Evolutionary conservation across 2,888 invertebrate genomes (phyloP).

Genomic region (Stegophylla sp.): DNA sequence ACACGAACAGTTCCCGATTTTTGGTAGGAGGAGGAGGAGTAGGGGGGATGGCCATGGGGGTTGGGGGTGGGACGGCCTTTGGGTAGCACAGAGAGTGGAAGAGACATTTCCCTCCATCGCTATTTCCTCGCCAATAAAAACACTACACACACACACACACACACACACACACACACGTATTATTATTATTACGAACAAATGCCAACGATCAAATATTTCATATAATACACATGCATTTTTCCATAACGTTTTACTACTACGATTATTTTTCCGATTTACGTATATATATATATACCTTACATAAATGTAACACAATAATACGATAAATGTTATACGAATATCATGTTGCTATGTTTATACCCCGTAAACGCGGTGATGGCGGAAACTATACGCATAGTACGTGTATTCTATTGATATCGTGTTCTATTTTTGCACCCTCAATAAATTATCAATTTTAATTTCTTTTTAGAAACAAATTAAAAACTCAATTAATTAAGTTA

Average conservation of each 20-base stretch:
- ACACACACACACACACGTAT: too few species aligned
- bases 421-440: background rate
- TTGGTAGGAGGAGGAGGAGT: background rate
- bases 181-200: slow-evolving; percentile 6
- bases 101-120: slow-evolving; percentile 16
- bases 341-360: background rate
- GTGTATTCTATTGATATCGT: background rate
- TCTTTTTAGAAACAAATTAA: background rate
- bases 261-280: background rate
- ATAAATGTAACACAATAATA: too few species aligned
- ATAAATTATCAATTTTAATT: too few species aligned
- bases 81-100: slow-evolving; percentile 10
- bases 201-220: background rate
- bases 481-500: background rate
- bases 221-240: background rate
- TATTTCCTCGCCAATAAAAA: slow-evolving; percentile 22
- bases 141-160: too few species aligned
- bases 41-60: background rate
- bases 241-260: background rate
- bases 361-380: too few species aligned
- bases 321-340: background rate
- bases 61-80: background rate
- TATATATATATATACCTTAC: background rate
- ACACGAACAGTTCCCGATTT: slow-evolving; percentile 50
- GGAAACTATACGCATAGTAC: too few species aligned